Base-by-base conservation (phyloP, 2,113 vertebrate genomes). In the Tragelaphus strepsiceros region DNA sequence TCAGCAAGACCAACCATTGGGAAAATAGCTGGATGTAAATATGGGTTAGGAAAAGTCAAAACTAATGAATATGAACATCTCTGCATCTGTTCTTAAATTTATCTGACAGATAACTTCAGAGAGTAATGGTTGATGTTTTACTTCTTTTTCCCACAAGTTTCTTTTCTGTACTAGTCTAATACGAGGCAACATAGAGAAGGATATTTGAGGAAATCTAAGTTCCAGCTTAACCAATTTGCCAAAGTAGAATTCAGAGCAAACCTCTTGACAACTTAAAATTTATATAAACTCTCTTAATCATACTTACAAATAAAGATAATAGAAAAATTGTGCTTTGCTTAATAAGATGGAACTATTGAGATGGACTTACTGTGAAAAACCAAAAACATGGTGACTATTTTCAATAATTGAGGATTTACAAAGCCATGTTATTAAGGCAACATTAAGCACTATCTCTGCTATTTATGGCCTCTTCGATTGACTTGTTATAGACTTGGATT, bases 11-110 rank as follows among this genome's bases (percentile, higher is more conserved):
- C 17, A 85, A 39, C 13, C 24, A 13, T 14, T 90, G 12, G 56
- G 46, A 58, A 88, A 56, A 5, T 35, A 90, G 26, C 8, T n/a
- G 28, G 61, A n/a, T 14, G 4, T 24, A 46, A 71, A 1, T 30
- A 56, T 19, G 14, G 19, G 5, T 24, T 13, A 24, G 28, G 24
- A 49, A 49, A 3, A 49, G 26, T n/a, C 6, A 77, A 32, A 32
- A 24, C 6, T 77, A 8, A 2, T 2, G 5, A 8, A 6, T 0
- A 78, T 39, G 61, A 9, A 11, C 0, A 80, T 15, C 1, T 26
- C 3, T 32, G 6, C 17, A 43, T 90, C 32, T 54, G 12, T 77
- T 39, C 3, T n/a, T 89, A 28, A 64, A 13, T 16, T 17, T 54
- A 49, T 35, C 16, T 83, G 30, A 62, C 16, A 62, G 43, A 84